Evolutionary conservation across 2,113 vertebrate species (phyloP).

Genomic region (Otus sunia): DNA sequence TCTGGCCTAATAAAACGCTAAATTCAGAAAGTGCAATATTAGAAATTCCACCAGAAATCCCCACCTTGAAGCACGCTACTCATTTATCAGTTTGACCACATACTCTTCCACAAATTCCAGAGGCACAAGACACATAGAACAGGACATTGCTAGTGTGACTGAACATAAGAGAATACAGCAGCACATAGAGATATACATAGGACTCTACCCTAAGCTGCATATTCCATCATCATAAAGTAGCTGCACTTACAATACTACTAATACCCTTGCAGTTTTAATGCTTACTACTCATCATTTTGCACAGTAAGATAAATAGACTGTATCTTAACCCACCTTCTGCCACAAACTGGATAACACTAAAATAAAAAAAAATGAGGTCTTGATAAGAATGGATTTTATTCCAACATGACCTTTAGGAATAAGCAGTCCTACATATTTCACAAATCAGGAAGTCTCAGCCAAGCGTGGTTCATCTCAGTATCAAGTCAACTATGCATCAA

Average conservation of each 20-base stretch:
- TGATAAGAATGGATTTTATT: neutral
- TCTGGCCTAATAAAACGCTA: neutral
- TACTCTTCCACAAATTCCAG: neutral
- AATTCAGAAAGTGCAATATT: neutral
- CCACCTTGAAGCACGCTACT: neutral
- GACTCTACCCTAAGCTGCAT: neutral
- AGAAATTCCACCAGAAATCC: neutral
- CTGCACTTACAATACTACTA: neutral
- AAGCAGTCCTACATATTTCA: neutral
- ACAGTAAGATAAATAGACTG: neutral
- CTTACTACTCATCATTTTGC: too few relatives aligned
- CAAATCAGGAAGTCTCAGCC: neutral
- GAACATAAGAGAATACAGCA: neutral
- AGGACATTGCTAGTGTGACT: neutral
- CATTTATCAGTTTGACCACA: neutral
- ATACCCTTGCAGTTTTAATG: neutral
- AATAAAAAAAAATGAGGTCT: neutral
- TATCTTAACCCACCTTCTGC: neutral
- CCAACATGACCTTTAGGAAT: neutral
- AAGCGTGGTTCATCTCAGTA: neutral
- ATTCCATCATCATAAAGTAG: neutral
- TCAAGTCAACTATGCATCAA: neutral
- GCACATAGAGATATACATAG: neutral
- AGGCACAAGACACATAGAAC: neutral
- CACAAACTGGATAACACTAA: neutral